Evolutionary conservation across 2,113 vertebrate species (phyloP), one percentile per base, ranked within the genome.

Genomic region (Mystacornis crossleyi): DNA sequence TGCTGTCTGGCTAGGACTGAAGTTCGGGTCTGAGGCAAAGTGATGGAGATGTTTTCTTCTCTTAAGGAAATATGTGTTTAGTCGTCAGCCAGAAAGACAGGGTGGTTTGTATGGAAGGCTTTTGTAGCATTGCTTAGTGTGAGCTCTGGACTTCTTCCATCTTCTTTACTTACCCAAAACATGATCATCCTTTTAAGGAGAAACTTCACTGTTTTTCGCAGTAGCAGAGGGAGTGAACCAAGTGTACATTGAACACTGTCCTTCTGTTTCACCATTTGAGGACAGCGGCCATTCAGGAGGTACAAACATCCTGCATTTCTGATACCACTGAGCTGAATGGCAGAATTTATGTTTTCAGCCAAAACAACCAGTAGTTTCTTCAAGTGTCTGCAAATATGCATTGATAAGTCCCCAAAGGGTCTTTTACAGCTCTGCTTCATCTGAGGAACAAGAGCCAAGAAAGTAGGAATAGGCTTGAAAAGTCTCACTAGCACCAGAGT

Each of bases 1-100:
- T 96, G 88, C 75, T 90, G 92, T 93, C 95, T 94, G 92, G 79
- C 92, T 92, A n/a, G 55, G 60, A 60, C 55, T 92, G 82, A 77
- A 9, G 8, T 86, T 94, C 0, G 0, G 51, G 60, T 92, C 90
- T 94, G 64, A 71, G 80, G 69, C 55, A 89, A 94, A 74, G 57
- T 45, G 66, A 42, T 36, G 23, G 79, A 69, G 90, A 88, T 90
- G 85, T 92, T 97, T 96, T 90, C 38, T 88, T 95, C 60, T 84
- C 93, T 88, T 60, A 93, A 90, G 75, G 74, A 93, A 93, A 88
- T 86, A 58, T 6, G 62, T 14, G 12, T 85, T 86, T 73, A 92
- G 48, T 93, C 0, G 1, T 83, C 64, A 83, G 78, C 85, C 90
- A 94, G 75, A 71, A 88, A 62, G 93, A 74, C 50, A 50, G 67